Conservation (phyloP, 1,140 invertebrate species). For the Lepidurus apus region DNA sequence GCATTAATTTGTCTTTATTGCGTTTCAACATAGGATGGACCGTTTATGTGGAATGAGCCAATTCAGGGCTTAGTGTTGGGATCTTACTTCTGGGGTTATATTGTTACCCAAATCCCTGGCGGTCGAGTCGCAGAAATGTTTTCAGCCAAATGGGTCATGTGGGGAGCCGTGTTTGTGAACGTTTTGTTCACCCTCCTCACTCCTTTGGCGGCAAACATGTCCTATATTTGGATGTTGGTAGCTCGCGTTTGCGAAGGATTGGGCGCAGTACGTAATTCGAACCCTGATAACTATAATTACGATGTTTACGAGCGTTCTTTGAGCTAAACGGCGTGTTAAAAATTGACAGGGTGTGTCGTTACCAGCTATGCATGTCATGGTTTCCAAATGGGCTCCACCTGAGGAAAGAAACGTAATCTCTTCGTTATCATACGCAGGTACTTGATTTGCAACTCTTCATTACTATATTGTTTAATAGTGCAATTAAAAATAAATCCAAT, state of each 20-base stretch:
- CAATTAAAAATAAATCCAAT: too few relatives aligned
- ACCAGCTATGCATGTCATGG: constrained; percentile 50
- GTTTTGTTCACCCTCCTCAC: constrained; percentile 64
- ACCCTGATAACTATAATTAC: neutral
- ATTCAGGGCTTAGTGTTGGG: constrained; percentile 63
- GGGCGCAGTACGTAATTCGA: constrained; percentile 55
- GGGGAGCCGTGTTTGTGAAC: constrained; percentile 59
- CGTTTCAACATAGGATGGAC: constrained; percentile 29
- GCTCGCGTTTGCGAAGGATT: constrained; percentile 66
- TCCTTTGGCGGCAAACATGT: constrained; percentile 56
- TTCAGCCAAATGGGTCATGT: constrained; percentile 65
- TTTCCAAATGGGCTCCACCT: constrained; percentile 50
- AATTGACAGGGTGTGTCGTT: constrained; percentile 48
- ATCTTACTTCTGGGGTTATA: constrained; percentile 69
- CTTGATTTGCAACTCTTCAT: neutral
- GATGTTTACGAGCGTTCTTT: neutral
- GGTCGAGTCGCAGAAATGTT: constrained; percentile 62
- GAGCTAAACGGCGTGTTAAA: neutral
- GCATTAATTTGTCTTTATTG: neutral
- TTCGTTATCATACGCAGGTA: constrained; percentile 36
- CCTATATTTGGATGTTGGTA: constrained; percentile 55
- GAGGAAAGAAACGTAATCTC: constrained; percentile 41
- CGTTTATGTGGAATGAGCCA: constrained; percentile 60
- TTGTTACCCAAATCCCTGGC: constrained; percentile 66
- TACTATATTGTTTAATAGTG: neutral